phyloP scores from a whole-genome alignment of 2,888 invertebrate species.

The Silvanus unidentatus region DNA sequence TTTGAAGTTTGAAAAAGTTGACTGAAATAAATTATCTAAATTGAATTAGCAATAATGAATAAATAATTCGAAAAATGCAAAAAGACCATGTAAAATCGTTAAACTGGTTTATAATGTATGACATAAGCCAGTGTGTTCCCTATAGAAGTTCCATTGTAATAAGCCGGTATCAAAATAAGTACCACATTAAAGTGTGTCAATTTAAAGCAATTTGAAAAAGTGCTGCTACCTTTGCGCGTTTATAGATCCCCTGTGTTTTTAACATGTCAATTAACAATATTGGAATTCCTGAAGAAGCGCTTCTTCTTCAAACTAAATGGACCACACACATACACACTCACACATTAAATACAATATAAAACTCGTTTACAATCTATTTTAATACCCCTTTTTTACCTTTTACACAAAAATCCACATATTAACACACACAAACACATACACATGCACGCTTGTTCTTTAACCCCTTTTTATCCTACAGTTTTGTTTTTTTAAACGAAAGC shows the following conservation, averaged over 20 bases:
- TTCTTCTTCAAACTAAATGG: slow-evolving; percentile 12
- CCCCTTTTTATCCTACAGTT: too few relatives aligned
- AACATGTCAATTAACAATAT: slow-evolving; percentile 42
- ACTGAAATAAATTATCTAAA: too few relatives aligned
- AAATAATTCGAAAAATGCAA: slow-evolving; percentile 12
- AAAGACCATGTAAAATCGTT: slow-evolving; percentile 18
- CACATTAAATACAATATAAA: too few relatives aligned
- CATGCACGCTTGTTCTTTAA: too few relatives aligned
- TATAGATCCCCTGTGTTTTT: slow-evolving; percentile 29
- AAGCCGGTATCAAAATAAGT: slow-evolving; percentile 1
- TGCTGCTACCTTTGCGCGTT: slow-evolving; percentile 23
- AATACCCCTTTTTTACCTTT: too few relatives aligned
- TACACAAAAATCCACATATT: too few relatives aligned
- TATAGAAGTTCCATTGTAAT: slow-evolving; percentile 27
- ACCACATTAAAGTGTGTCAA: slow-evolving; percentile 36
- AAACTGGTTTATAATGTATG: slow-evolving; percentile 35
- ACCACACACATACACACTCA: slow-evolving; percentile 28
- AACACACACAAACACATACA: background rate
- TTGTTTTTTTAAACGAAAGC: slow-evolving; percentile 2
- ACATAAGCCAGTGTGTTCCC: slow-evolving; percentile 33
- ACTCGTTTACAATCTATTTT: too few relatives aligned
- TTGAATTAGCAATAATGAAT: background rate
- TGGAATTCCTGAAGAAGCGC: slow-evolving; percentile 30
- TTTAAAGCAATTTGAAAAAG: slow-evolving; percentile 35
- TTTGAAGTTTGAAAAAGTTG: too few relatives aligned